Conservation (phyloP, 2,113 vertebrate genomes). For the Aplodontia rufa region DNA sequence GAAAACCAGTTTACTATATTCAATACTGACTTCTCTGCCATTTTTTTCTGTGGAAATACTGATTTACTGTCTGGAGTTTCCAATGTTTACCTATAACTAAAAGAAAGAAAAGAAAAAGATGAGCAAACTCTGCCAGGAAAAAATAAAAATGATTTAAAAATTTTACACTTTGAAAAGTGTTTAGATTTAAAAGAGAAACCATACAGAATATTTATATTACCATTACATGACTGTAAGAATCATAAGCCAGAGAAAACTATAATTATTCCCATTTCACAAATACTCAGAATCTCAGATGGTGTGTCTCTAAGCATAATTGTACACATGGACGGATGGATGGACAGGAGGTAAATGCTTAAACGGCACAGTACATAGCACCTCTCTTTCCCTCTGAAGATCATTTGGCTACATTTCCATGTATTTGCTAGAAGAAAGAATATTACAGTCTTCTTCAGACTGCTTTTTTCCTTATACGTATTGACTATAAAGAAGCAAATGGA, state of each 20-base stretch:
- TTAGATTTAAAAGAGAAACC: slow-evolving; percentile 36
- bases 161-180: slow-evolving; percentile 25
- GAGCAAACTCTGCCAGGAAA: slow-evolving; percentile 23
- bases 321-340: not conserved
- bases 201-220: not conserved
- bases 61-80: slow-evolving; percentile 68
- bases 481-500: slow-evolving; percentile 10
- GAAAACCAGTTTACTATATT: slow-evolving; percentile 79
- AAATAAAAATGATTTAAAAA: slow-evolving; percentile 27
- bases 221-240: not conserved
- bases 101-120: slow-evolving; percentile 55
- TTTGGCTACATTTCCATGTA: not conserved
- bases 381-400: not conserved
- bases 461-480: not conserved
- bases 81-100: slow-evolving; percentile 79
- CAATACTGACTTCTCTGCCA: slow-evolving; percentile 66
- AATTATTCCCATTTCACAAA: slow-evolving; percentile 44
- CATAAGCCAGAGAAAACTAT: slow-evolving; percentile 6
- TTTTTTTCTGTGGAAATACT: slow-evolving; percentile 74
- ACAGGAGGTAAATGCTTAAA: slow-evolving; percentile 45
- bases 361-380: not conserved
- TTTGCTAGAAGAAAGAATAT: not conserved
- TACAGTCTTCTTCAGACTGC: not conserved
- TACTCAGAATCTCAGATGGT: slow-evolving; percentile 25
- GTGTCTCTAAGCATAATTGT: not conserved